Conservation (phyloP, 2,888 invertebrate species). For the Drosophila subsilvestris region DNA sequence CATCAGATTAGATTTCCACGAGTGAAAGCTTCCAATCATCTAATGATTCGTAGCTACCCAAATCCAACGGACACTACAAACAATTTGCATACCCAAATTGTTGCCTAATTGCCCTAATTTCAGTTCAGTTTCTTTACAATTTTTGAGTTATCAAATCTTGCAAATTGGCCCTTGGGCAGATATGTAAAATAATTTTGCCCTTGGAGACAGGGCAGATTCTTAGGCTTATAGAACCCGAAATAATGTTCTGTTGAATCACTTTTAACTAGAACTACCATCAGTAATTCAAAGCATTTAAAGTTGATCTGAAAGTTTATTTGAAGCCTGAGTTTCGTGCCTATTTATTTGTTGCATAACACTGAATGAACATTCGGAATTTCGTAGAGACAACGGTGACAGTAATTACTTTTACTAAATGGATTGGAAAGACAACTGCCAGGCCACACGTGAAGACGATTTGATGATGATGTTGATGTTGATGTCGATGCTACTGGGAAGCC, state of each 20-base stretch:
- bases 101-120: constrained; percentile 58
- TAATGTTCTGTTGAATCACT: too few species aligned
- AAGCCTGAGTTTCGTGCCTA: constrained; percentile 14
- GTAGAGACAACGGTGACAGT: constrained; percentile 55
- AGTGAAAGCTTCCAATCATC: constrained; percentile 62
- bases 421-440: constrained; percentile 36
- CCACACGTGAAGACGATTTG: constrained; percentile 60
- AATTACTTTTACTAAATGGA: constrained; percentile 65
- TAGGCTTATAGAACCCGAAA: background rate
- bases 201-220: too few species aligned
- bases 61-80: constrained; percentile 20
- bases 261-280: too few species aligned
- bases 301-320: constrained; percentile 6
- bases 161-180: too few species aligned
- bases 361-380: constrained; percentile 8
- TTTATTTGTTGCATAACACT: constrained; percentile 65
- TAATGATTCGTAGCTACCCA: constrained; percentile 11
- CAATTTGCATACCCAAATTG: constrained; percentile 41
- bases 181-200: too few species aligned
- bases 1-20: constrained; percentile 24
- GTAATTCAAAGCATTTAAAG: background rate
- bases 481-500: constrained; percentile 24
- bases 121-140: constrained; percentile 34
- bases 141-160: background rate
- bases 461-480: constrained; percentile 16